These are phyloP conservation scores for Leucosticte australis DNA, from an alignment of 2,113 vertebrate species.

Conservation along the genomic window DNA sequence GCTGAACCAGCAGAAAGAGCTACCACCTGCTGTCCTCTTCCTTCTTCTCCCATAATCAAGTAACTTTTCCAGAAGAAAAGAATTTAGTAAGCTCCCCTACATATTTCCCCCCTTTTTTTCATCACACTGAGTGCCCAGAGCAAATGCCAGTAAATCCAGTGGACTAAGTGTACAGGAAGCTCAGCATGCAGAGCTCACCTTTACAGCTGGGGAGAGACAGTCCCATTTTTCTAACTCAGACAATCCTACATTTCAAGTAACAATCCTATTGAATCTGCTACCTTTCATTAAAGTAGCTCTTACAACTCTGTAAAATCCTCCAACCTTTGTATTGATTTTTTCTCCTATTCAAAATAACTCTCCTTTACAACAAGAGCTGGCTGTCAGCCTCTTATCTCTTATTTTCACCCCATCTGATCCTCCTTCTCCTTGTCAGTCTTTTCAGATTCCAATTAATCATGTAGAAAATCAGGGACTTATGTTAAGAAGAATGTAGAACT, in stretches of 20 bases:
- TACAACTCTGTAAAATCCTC: slow-evolving; percentile 67
- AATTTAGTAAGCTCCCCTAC: not conserved
- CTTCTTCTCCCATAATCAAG: not conserved
- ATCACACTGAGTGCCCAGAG: not conserved
- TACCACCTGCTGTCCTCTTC: not conserved
- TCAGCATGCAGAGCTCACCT: not conserved
- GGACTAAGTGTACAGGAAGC: not conserved
- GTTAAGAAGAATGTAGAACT: slow-evolving; percentile 44
- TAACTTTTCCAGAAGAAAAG: not conserved
- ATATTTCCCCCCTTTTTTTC: not conserved
- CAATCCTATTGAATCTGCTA: slow-evolving; percentile 53
- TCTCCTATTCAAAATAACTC: slow-evolving; percentile 65
- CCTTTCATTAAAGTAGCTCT: slow-evolving; percentile 66
- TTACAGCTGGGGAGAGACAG: not conserved
- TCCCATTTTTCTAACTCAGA: slow-evolving; percentile 31
- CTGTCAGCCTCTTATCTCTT: slow-evolving; percentile 65
- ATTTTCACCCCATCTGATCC: slow-evolving; percentile 56
- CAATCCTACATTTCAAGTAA: slow-evolving; percentile 52
- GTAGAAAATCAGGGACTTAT: slow-evolving; percentile 57
- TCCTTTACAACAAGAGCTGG: slow-evolving; percentile 54
- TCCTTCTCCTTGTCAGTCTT: slow-evolving; percentile 47
- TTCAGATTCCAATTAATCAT: slow-evolving; percentile 46
- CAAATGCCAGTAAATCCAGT: not conserved
- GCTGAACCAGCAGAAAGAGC: not conserved
- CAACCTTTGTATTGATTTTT: slow-evolving; percentile 64